These are phyloP conservation scores for Phylloscopus trochilus DNA, from an alignment of 2,113 vertebrate genomes.

Conservation along the genomic window DNA sequence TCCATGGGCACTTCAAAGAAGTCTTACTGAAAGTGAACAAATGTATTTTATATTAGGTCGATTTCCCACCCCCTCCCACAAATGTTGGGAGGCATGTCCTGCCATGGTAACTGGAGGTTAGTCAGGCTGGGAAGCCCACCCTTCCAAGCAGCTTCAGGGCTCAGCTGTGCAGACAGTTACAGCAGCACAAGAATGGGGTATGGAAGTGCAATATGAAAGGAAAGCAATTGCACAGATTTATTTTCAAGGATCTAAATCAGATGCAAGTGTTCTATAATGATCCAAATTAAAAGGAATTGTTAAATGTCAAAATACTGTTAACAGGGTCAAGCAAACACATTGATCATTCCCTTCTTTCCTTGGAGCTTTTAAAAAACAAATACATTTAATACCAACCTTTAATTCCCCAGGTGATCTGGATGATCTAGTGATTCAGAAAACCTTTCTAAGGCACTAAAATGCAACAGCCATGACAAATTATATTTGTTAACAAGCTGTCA, in stretches of 20 bases:
- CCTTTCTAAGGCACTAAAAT: not conserved
- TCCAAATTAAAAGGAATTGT: not conserved
- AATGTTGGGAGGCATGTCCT: not conserved
- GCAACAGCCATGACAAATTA: not conserved
- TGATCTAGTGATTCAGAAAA: not conserved
- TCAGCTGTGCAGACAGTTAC: not conserved
- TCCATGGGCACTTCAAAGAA: not conserved
- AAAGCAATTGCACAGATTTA: not conserved
- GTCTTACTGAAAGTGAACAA: not conserved
- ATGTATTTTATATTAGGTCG: not conserved
- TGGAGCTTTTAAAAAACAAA: not conserved
- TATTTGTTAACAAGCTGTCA: conserved; percentile 43
- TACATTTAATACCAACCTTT: not conserved
- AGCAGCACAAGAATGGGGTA: not conserved
- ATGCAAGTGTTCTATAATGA: not conserved
- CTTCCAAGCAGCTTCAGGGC: not conserved
- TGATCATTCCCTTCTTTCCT: not conserved
- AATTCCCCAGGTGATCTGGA: not conserved
- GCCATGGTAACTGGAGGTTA: not conserved
- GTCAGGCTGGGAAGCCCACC: not conserved
- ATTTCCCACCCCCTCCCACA: not conserved
- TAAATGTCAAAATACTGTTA: not conserved
- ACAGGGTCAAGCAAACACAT: not conserved
- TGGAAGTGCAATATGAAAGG: not conserved
- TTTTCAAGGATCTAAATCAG: not conserved